Conservation (phyloP, 2,888 invertebrate genomes). For the Pollenia angustigena region DNA sequence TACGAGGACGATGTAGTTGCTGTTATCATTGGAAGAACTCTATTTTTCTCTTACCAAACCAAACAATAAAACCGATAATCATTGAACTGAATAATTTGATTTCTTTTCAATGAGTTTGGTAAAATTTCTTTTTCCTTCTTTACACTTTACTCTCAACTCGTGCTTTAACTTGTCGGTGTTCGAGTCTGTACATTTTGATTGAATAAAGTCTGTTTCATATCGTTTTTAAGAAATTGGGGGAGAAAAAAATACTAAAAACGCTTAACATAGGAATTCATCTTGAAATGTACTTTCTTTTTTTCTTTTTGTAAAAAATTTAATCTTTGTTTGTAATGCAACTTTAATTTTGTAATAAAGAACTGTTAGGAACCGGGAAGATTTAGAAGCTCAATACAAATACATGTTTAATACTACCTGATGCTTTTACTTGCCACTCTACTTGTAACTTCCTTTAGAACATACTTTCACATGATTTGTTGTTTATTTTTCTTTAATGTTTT, state of each 20-base stretch:
- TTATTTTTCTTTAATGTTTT: slow-evolving; percentile 3
- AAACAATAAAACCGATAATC: slow-evolving; percentile 81
- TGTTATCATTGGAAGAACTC: slow-evolving; percentile 29
- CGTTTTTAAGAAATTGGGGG: slow-evolving; percentile 41
- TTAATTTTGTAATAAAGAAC: neutral
- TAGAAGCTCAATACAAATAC: slow-evolving; percentile 41
- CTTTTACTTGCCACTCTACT: slow-evolving; percentile 13
- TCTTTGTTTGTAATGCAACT: slow-evolving; percentile 5
- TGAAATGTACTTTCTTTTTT: slow-evolving; percentile 26
- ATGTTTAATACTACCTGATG: slow-evolving; percentile 53
- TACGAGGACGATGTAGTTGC: neutral
- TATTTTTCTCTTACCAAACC: slow-evolving; percentile 63
- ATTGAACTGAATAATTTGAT: slow-evolving; percentile 83
- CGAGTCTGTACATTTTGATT: slow-evolving; percentile 59
- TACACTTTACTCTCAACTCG: slow-evolving; percentile 1
- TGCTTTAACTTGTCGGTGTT: slow-evolving; percentile 39
- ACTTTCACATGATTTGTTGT: slow-evolving; percentile 10
- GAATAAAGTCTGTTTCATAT: slow-evolving; percentile 69
- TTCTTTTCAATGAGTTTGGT: slow-evolving; percentile 77
- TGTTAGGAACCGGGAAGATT: slow-evolving; percentile 30
- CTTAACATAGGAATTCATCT: slow-evolving; percentile 69
- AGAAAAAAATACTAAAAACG: slow-evolving; percentile 46
- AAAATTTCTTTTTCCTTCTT: slow-evolving; percentile 33
- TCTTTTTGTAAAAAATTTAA: slow-evolving; percentile 9
- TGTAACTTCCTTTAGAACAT: neutral